A percentile compares a stretch with the other conserved stretches of the same genome.
Evolutionary conservation across 1,140 invertebrate genomes (phyloP).

Genomic region (Papilio polyxenes): DNA sequence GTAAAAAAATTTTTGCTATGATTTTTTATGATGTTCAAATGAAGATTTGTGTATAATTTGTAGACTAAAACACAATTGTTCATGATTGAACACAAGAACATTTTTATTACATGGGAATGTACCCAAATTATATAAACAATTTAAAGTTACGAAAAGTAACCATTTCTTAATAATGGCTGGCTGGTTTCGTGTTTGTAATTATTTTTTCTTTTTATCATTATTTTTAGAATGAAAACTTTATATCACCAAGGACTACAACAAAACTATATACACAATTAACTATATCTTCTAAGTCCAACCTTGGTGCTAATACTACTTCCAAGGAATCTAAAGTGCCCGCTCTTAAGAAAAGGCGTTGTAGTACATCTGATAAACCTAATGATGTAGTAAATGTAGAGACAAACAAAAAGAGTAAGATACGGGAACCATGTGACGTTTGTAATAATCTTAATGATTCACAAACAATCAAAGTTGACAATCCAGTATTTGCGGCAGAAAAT

Average conservation of each 20-base stretch:
- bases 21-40: not conserved
- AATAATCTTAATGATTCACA: conserved; percentile 63
- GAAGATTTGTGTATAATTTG: not conserved
- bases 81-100: no score
- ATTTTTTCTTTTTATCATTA: conserved; percentile 29
- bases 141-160: no score
- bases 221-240: conserved; percentile 72
- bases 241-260: conserved; percentile 69
- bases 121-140: not conserved
- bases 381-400: conserved; percentile 60
- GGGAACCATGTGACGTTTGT: conserved; percentile 72
- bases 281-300: conserved; percentile 70
- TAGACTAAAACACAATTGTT: no score
- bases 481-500: conserved; percentile 59
- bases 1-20: conserved; percentile 42
- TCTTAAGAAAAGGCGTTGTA: conserved; percentile 71
- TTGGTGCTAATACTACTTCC: conserved; percentile 49
- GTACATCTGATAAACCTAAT: conserved; percentile 75
- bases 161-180: no score
- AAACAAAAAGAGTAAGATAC: conserved; percentile 66
- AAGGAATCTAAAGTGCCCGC: conserved; percentile 70
- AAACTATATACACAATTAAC: conserved; percentile 75
- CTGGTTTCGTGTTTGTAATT: not conserved
- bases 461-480: conserved; percentile 57
- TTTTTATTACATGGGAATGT: not conserved